These are phyloP conservation scores for Crepidodera aurea DNA, from an alignment of 2,888 invertebrate species.

Conservation along the genomic window DNA sequence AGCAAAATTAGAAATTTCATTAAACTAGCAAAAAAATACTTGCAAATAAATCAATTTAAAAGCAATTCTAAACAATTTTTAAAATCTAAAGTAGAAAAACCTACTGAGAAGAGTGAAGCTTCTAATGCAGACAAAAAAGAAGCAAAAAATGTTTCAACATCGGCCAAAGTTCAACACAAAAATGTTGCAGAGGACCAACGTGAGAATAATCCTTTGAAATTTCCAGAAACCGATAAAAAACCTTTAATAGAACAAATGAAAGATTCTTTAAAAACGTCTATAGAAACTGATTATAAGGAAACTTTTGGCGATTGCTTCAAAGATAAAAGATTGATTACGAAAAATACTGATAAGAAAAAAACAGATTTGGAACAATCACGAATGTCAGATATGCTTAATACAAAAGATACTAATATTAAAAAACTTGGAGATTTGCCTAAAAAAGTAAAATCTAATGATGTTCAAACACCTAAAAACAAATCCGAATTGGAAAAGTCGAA, in stretches of 20 bases:
- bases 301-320: background rate
- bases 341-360: too few species aligned
- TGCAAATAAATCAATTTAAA: background rate
- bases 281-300: background rate
- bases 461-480: background rate
- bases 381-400: too few species aligned
- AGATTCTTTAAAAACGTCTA: background rate
- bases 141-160: background rate
- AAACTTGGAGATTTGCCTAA: background rate
- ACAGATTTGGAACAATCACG: too few species aligned
- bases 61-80: background rate
- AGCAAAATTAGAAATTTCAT: background rate
- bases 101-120: background rate
- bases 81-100: background rate
- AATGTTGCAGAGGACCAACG: background rate
- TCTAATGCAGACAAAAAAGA: background rate
- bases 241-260: constrained; percentile 4
- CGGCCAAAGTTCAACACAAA: background rate
- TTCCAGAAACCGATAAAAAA: background rate
- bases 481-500: too few species aligned
- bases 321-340: too few species aligned
- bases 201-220: background rate
- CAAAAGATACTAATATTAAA: background rate
- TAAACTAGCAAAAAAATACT: background rate
- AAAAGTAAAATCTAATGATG: too few species aligned